Evolutionary conservation across 2,113 vertebrate species (phyloP).

Genomic region (Cathartes aura): DNA sequence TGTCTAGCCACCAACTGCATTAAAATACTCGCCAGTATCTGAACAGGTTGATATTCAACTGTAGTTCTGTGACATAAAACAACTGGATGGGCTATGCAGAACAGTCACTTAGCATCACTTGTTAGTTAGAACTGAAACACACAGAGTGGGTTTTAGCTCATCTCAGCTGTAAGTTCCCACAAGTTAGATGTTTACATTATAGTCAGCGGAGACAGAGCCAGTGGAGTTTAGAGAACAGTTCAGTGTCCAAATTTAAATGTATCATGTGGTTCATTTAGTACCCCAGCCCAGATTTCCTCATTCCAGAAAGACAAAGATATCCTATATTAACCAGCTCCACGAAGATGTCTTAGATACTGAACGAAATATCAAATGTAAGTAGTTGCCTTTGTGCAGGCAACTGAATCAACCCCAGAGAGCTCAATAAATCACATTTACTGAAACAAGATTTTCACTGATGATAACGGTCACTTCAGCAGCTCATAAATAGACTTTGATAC

Average conservation of each 20-base stretch:
- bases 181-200: not conserved
- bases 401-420: not conserved
- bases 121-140: not conserved
- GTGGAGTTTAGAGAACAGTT: not conserved
- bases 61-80: not conserved
- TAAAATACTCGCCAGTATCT: not conserved
- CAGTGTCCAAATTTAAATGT: not conserved
- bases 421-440: not conserved
- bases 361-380: not conserved
- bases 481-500: not conserved
- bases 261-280: not conserved
- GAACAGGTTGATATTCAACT: not conserved
- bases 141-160: not conserved
- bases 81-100: not conserved
- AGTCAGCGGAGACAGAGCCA: not conserved
- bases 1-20: not conserved
- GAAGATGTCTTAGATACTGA: not conserved
- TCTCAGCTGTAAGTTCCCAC: not conserved
- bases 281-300: not conserved
- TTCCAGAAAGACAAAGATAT: not conserved
- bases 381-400: not conserved
- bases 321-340: not conserved
- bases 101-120: not conserved
- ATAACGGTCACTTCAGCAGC: not conserved
- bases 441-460: not conserved